Evolutionary conservation across 2,888 invertebrate genomes (phyloP).

Genomic region (Incurvaria masculella): DNA sequence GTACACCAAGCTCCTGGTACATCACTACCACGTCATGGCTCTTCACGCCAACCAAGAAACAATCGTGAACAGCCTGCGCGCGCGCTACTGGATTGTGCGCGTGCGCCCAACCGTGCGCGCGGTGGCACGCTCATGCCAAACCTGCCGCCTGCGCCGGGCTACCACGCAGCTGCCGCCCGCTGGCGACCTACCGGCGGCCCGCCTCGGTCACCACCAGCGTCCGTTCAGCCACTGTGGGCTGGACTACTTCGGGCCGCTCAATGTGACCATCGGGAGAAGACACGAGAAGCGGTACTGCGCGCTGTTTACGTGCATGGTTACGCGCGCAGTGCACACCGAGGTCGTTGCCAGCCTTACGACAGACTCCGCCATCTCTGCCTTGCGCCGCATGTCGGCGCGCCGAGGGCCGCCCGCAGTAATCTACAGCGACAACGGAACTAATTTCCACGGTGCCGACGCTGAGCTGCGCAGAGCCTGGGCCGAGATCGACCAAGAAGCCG

Average conservation of each 20-base stretch:
- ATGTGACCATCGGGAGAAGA: not conserved
- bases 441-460: not conserved
- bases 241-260: not conserved
- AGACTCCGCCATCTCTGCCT: not conserved
- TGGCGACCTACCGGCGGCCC: not conserved
- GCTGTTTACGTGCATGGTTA: slow-evolving; percentile 8
- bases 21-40: slow-evolving; percentile 4
- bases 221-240: not conserved
- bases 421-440: slow-evolving; percentile 7
- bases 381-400: slow-evolving; percentile 13
- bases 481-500: not conserved
- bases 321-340: not conserved
- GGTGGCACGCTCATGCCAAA: not conserved
- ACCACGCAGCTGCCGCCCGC: not conserved
- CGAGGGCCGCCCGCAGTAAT: slow-evolving; percentile 12
- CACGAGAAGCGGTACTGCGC: slow-evolving; percentile 11
- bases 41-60: slow-evolving; percentile 6
- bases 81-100: slow-evolving; percentile 5
- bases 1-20: slow-evolving; percentile 6
- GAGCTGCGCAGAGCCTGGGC: not conserved
- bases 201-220: not conserved
- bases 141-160: not conserved
- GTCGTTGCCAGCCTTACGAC: not conserved
- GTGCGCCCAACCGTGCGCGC: slow-evolving; percentile 5
- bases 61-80: slow-evolving; percentile 7